These are phyloP conservation scores for Adrianichthys oophorus DNA, from an alignment of 2,797 vertebrate species.

Conservation along the genomic window DNA sequence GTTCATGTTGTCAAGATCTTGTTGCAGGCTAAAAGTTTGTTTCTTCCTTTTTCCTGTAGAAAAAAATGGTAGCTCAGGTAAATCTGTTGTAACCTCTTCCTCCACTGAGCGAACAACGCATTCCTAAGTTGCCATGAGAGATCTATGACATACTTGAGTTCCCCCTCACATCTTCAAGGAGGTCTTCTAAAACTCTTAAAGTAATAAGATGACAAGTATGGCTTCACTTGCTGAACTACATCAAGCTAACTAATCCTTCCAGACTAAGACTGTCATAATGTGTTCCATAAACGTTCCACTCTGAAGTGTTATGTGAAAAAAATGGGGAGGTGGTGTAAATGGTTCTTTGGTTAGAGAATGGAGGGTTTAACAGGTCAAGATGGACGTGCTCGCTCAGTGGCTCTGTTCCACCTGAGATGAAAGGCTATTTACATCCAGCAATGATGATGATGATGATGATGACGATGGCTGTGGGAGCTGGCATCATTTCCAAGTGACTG, in stretches of 20 bases:
- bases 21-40: not conserved
- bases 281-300: conserved; percentile 81
- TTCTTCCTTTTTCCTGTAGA: conserved; percentile 56
- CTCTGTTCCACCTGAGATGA: conserved; percentile 78
- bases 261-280: conserved; percentile 80
- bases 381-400: conserved; percentile 64
- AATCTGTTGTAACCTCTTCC: conserved; percentile 42
- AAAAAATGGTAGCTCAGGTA: conserved; percentile 62
- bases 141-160: conserved; percentile 66
- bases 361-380: conserved; percentile 68
- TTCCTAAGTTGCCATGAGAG: conserved; percentile 75
- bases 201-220: conserved; percentile 80
- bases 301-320: conserved; percentile 72
- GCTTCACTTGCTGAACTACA: conserved; percentile 75
- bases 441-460: conserved; percentile 58
- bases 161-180: conserved; percentile 64
- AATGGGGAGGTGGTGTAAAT: conserved; percentile 72
- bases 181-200: conserved; percentile 76
- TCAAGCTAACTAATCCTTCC: conserved; percentile 78
- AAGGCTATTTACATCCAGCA: conserved; percentile 74
- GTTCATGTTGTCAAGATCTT: conserved; percentile 20
- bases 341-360: conserved; percentile 77
- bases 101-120: conserved; percentile 70
- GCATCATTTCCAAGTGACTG: conserved; percentile 63
- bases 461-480: conserved; percentile 52